Evolutionary conservation across 2,797 vertebrate species (phyloP).

Genomic region (Myiotriccus ornatus): DNA sequence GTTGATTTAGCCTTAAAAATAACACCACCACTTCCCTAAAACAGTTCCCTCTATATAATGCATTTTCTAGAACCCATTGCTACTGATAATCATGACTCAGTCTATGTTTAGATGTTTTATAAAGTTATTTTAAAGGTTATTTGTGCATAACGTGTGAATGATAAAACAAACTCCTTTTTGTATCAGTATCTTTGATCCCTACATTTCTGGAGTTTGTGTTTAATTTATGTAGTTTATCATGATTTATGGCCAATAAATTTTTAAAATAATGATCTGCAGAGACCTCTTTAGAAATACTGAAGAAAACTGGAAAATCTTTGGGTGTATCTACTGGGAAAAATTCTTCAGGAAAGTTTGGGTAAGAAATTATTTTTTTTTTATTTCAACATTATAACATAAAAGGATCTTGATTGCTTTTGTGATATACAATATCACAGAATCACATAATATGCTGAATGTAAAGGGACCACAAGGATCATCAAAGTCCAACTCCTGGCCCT

Average conservation of each 20-base stretch:
- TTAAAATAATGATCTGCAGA: conserved; percentile 49
- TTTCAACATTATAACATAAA: neutral
- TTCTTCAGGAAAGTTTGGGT: conserved; percentile 38
- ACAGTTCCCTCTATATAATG: neutral
- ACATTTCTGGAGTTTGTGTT: neutral
- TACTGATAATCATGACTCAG: neutral
- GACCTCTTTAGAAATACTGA: neutral
- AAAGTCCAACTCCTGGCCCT: neutral
- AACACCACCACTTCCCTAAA: neutral
- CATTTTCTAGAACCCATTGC: neutral
- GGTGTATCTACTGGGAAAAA: conserved; percentile 25
- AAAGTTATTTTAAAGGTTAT: neutral
- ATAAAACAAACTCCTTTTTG: neutral
- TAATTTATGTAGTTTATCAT: neutral
- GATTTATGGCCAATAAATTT: neutral
- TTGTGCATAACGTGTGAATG: neutral
- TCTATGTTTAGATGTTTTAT: neutral
- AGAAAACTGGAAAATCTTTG: conserved; percentile 43
- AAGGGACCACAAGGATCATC: neutral
- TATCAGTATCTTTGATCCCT: neutral
- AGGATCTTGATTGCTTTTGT: neutral
- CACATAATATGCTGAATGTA: neutral
- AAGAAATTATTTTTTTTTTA: neutral
- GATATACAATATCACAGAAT: neutral
- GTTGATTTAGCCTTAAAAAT: neutral